Base-by-base conservation (phyloP, 2,888 invertebrate species). In the Drosophila testacea region DNA sequence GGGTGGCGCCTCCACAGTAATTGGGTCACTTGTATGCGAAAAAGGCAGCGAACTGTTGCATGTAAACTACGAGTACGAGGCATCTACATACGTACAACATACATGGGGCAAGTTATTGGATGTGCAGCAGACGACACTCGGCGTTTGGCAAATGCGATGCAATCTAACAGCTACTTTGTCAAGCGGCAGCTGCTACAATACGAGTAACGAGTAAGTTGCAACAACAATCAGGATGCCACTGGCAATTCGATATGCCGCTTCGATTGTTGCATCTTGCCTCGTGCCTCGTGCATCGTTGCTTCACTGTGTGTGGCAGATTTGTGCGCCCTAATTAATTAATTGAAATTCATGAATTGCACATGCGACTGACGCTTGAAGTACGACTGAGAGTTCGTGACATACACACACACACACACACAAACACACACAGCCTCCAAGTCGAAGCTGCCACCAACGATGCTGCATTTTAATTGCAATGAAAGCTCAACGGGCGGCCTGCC, bases 331-430 rank as follows among this genome's bases (percentile, higher is more conserved):
- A 84, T 84, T 84, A 84, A 84, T 84, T 84, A 84, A 84, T 84
- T 89, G 83, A 89, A 89, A 84, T 84, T 89, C 83, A 84, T 84
- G 83, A 84, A 84, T 84, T 85, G 90, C 83, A 89, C 83, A 84
- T 88, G 83, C 73, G 73, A 74, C 83, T 82, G 63, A 52, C 72
- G 79, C 84, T 80, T 71, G 56, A 80, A 86, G 81, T 66, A 69
- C 77, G 78, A 65, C 51, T 32, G 59, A 22, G 46, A 59, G 61
- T 38, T 44, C 32, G 36, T 39, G 52, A 47, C 62, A 55, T 50
- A 60, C 38, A 47, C 57, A 48, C 22, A 32, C 22, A 41, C 13
- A 28, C 13, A 38, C 28, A 16, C 22, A 32, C 22, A 41, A 10
- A 28, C 13, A 38, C 28, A 16, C 27, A 36, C 16, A 32, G 54